A percentile compares a stretch with the other conserved stretches of the same genome.
These are phyloP conservation scores for Netelia inedita DNA, from an alignment of 2,888 invertebrate species.

Conservation along the genomic window DNA sequence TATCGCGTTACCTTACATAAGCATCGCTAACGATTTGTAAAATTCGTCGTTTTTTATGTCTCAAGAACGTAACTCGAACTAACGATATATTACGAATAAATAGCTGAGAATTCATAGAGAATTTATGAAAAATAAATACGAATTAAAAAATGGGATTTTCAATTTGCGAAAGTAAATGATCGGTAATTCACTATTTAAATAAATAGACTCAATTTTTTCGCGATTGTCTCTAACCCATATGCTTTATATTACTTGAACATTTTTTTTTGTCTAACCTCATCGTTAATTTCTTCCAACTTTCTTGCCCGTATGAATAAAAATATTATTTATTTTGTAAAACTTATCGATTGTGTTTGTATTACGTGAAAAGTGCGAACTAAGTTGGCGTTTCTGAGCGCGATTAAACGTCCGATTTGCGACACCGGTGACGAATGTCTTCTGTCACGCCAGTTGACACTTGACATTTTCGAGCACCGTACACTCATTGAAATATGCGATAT, in stretches of 20 bases:
- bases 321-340: background rate
- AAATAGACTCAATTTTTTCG: too few species aligned
- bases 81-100: too few species aligned
- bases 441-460: conserved; percentile 56
- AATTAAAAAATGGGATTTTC: too few species aligned
- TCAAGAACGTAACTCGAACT: too few species aligned
- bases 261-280: background rate
- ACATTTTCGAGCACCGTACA: conserved; percentile 20
- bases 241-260: background rate
- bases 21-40: too few species aligned
- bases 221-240: background rate
- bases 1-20: too few species aligned
- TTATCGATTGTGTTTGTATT: background rate
- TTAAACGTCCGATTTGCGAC: conserved; percentile 56
- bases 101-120: too few species aligned
- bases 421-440: conserved; percentile 51
- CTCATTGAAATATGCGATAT: background rate
- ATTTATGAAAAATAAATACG: too few species aligned
- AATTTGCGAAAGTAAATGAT: too few species aligned
- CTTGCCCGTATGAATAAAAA: background rate
- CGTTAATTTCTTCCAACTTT: background rate
- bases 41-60: too few species aligned
- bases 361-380: conserved; percentile 28
- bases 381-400: conserved; percentile 52
- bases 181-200: too few species aligned